Percentiles rank a stretch among this genome's conserved stretches.
Conservation (phyloP, 1,140 invertebrate genomes). For the Ptiloglossa arizonensis region DNA sequence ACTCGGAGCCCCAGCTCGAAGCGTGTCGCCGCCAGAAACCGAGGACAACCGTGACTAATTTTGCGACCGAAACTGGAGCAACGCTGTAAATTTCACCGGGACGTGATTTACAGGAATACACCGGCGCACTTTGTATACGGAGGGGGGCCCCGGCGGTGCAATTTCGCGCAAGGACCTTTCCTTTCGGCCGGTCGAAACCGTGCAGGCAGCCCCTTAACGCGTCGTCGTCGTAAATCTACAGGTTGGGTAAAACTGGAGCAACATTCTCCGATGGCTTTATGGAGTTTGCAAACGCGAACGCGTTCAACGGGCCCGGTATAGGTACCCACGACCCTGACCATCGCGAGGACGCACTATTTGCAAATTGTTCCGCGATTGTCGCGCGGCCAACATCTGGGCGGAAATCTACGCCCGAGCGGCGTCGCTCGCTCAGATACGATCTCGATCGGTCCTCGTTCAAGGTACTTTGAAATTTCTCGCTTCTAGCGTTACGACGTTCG, state of each 20-base stretch:
- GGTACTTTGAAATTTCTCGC: too few relatives aligned
- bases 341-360: conserved; percentile 14
- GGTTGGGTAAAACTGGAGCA: conserved; percentile 66
- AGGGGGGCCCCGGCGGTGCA: conserved; percentile 31
- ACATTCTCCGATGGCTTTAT: conserved; percentile 63
- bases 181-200: not conserved
- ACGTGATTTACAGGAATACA: conserved; percentile 48
- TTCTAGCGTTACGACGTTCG: too few relatives aligned
- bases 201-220: not conserved
- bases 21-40: not conserved
- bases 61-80: conserved; percentile 62
- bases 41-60: conserved; percentile 19
- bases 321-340: conserved; percentile 38
- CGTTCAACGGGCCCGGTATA: not conserved
- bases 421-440: too few relatives aligned
- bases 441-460: too few relatives aligned
- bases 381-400: not conserved
- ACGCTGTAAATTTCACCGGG: conserved; percentile 52
- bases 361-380: not conserved
- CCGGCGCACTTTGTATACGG: conserved; percentile 22
- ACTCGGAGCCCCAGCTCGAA: not conserved
- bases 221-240: conserved; percentile 60
- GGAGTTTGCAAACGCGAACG: not conserved
- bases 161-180: conserved; percentile 48
- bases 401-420: not conserved